A percentile compares a stretch with the other conserved stretches of the same genome.
Evolutionary conservation across 2,888 invertebrate species (phyloP).

Genomic region (Drosophila kanekoi): DNA sequence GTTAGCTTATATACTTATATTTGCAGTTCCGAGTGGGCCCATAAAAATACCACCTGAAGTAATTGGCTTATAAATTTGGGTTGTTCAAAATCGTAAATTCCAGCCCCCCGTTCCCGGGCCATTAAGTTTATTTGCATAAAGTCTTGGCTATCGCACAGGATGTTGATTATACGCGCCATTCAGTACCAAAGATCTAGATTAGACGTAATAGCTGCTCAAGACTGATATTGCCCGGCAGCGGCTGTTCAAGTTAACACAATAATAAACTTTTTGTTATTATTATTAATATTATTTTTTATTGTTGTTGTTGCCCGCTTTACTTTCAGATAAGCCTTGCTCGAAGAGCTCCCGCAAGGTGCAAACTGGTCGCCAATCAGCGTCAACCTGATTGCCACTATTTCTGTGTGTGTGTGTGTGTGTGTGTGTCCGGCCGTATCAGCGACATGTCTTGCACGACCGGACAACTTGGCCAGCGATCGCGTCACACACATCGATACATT

Average conservation of each 20-base stretch:
- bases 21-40: constrained; percentile 1
- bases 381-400: constrained; percentile 40
- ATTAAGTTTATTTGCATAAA: constrained; percentile 67
- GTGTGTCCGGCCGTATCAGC: constrained; percentile 53
- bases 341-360: constrained; percentile 30
- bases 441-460: constrained; percentile 64
- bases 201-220: constrained; percentile 56
- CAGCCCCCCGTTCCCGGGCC: background rate
- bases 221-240: constrained; percentile 52
- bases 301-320: constrained; percentile 33
- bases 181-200: constrained; percentile 69
- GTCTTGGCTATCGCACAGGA: constrained; percentile 60
- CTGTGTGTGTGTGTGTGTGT: constrained; percentile 5
- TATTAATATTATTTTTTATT: constrained; percentile 35
- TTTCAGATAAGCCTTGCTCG: constrained; percentile 48
- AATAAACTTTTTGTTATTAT: constrained; percentile 52
- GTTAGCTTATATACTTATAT: constrained; percentile 6
- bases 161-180: constrained; percentile 69
- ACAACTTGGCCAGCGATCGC: constrained; percentile 43
- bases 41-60: constrained; percentile 26
- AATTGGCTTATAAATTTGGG: constrained; percentile 42
- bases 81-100: background rate
- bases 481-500: constrained; percentile 17
- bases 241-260: constrained; percentile 42
- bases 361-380: constrained; percentile 20